Percentiles rank a stretch among this genome's conserved stretches.
phyloP scores from a whole-genome alignment of 2,797 vertebrate genomes.

The Chiloscyllium punctatum region DNA sequence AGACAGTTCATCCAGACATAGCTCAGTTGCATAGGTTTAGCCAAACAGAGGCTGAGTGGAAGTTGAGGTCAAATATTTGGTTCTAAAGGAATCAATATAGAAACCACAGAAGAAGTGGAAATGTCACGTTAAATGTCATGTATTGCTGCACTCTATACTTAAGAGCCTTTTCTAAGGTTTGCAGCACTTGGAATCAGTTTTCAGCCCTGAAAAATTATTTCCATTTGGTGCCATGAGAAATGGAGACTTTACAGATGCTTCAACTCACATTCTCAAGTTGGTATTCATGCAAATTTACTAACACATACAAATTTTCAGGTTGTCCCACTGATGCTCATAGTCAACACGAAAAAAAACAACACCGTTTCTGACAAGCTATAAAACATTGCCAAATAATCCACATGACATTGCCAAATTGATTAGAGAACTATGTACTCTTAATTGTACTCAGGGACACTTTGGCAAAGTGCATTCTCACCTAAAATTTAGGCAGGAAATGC shows the following conservation, averaged over 20 bases:
- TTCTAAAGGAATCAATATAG: not conserved
- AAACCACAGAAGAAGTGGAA: conserved; percentile 33
- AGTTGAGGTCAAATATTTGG: conserved; percentile 26
- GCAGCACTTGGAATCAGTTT: not conserved
- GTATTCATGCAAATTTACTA: not conserved
- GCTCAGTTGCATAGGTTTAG: conserved; percentile 16
- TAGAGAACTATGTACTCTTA: not conserved
- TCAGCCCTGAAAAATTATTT: not conserved
- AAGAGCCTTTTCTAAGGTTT: not conserved
- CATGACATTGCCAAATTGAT: not conserved
- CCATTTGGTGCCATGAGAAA: not conserved
- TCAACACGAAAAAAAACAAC: not conserved
- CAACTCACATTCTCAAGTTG: not conserved
- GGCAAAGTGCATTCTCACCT: not conserved
- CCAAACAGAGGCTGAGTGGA: not conserved
- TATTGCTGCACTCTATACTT: not conserved
- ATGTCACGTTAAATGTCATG: conserved; percentile 19
- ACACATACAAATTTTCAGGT: not conserved
- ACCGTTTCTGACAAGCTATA: not conserved
- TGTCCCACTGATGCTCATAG: not conserved
- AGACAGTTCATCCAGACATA: conserved; percentile 10
- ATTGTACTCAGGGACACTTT: not conserved
- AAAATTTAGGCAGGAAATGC: too few relatives aligned
- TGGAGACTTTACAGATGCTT: too few relatives aligned
- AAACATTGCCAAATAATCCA: not conserved